These are phyloP conservation scores for Saxidomus purpurata DNA, from an alignment of 1,140 invertebrate species.

Conservation along the genomic window DNA sequence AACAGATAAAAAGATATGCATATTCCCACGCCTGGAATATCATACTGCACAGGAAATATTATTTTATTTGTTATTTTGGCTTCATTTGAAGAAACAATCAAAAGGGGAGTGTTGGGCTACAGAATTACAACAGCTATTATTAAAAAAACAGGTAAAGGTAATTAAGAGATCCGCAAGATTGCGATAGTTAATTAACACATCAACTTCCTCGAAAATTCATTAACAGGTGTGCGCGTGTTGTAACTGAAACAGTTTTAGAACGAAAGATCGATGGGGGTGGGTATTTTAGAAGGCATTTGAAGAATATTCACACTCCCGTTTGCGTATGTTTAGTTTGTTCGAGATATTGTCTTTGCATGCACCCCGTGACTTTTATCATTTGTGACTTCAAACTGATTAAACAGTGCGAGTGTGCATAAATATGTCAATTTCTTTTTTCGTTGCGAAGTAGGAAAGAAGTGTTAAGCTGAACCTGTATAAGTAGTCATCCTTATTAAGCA, in stretches of 20 bases:
- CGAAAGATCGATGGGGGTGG: too few relatives aligned
- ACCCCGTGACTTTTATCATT: too few relatives aligned
- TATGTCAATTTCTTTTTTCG: too few relatives aligned
- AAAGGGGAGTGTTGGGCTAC: conserved; percentile 12
- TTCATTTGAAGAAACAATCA: conserved; percentile 25
- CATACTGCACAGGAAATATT: conserved; percentile 17
- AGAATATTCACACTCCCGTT: too few relatives aligned
- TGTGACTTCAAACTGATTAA: too few relatives aligned
- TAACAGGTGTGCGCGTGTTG: conserved; percentile 6
- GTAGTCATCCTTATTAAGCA: too few relatives aligned
- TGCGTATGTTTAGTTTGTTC: too few relatives aligned
- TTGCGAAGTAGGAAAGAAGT: too few relatives aligned
- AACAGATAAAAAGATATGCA: conserved; percentile 36
- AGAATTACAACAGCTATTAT: conserved; percentile 20
- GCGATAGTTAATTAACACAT: conserved; percentile 17
- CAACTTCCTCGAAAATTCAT: not conserved
- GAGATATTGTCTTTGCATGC: too few relatives aligned
- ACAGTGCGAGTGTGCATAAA: too few relatives aligned
- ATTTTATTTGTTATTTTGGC: conserved; percentile 20
- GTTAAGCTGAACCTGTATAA: too few relatives aligned
- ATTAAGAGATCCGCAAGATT: not conserved
- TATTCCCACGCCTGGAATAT: conserved; percentile 12
- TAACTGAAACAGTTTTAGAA: not conserved
- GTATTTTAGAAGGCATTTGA: too few relatives aligned
- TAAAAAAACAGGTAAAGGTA: conserved; percentile 19